Conservation (phyloP, 2,113 vertebrate species). For the Semnornis frantzii region DNA sequence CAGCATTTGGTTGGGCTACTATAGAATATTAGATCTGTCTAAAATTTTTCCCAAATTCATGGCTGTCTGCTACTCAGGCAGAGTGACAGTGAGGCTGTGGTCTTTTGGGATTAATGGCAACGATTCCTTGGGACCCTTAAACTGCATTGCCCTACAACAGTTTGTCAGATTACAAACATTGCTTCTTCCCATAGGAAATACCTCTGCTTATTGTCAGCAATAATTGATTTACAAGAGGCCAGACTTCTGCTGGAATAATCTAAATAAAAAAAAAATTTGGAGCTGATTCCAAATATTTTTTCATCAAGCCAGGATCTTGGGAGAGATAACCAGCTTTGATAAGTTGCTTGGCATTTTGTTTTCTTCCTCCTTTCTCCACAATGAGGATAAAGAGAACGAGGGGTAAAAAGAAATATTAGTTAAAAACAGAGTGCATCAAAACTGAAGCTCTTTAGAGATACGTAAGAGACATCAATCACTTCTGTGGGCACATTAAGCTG, state of each 20-base stretch:
- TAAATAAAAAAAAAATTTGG: background rate
- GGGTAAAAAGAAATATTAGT: slow-evolving; percentile 56
- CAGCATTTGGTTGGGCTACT: slow-evolving; percentile 69
- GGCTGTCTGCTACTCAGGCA: slow-evolving; percentile 25
- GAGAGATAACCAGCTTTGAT: background rate
- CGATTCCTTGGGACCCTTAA: background rate
- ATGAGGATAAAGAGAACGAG: background rate
- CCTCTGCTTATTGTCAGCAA: background rate
- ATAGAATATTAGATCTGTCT: slow-evolving; percentile 56
- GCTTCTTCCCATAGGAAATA: background rate
- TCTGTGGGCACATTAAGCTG: slow-evolving; percentile 64
- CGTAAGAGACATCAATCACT: slow-evolving; percentile 43
- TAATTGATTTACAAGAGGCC: background rate
- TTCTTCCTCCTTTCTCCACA: background rate
- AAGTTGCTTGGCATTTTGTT: slow-evolving; percentile 6
- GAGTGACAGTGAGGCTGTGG: background rate
- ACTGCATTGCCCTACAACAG: background rate
- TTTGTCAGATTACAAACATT: background rate
- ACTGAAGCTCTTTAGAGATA: slow-evolving; percentile 52
- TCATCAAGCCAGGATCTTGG: background rate
- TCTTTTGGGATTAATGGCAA: background rate
- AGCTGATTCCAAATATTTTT: background rate
- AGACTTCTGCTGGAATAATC: background rate
- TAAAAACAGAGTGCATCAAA: slow-evolving; percentile 44
- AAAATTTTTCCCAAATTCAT: slow-evolving; percentile 30